Percentiles rank a stretch among this genome's conserved stretches.
Evolutionary conservation across 2,888 invertebrate species (phyloP).

Genomic region (Apotomis turbidana): DNA sequence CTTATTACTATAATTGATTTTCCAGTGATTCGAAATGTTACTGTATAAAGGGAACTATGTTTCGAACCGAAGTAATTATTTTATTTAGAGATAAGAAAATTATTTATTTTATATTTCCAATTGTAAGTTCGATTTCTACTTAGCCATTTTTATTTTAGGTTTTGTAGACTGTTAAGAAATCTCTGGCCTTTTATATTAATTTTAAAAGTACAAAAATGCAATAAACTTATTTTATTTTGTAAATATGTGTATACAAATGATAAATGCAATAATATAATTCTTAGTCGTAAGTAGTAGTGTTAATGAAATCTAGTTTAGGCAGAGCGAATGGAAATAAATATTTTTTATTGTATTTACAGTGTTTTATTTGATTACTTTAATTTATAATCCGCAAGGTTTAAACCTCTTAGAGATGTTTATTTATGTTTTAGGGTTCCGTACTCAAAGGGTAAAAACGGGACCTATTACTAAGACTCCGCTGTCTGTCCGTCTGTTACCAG

Average conservation of each 20-base stretch:
- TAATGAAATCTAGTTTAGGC: conserved; percentile 57
- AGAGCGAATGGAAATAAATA: conserved; percentile 61
- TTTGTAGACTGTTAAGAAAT: conserved; percentile 43
- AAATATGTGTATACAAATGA: conserved; percentile 80
- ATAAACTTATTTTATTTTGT: conserved; percentile 70
- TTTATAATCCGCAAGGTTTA: not conserved
- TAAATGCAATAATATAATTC: conserved; percentile 55
- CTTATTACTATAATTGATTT: too few species aligned
- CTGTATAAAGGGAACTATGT: not conserved
- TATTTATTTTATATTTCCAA: conserved; percentile 61
- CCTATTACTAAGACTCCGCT: too few species aligned
- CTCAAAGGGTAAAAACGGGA: too few species aligned
- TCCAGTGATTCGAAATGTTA: conserved; percentile 11
- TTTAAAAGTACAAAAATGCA: conserved; percentile 56
- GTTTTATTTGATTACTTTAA: conserved; percentile 16
- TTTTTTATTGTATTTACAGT: conserved; percentile 27
- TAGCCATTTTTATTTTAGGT: conserved; percentile 40
- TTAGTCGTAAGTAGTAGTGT: conserved; percentile 33
- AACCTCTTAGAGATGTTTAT: too few species aligned
- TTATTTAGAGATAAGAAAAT: conserved; percentile 50
- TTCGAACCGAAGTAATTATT: conserved; percentile 18
- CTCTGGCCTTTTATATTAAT: conserved; percentile 39
- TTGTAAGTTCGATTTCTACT: conserved; percentile 44
- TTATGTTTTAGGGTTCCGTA: too few species aligned
- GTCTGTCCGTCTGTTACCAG: too few species aligned